phyloP scores from a whole-genome alignment of 2,797 vertebrate genomes.

The Manis pentadactyla region DNA sequence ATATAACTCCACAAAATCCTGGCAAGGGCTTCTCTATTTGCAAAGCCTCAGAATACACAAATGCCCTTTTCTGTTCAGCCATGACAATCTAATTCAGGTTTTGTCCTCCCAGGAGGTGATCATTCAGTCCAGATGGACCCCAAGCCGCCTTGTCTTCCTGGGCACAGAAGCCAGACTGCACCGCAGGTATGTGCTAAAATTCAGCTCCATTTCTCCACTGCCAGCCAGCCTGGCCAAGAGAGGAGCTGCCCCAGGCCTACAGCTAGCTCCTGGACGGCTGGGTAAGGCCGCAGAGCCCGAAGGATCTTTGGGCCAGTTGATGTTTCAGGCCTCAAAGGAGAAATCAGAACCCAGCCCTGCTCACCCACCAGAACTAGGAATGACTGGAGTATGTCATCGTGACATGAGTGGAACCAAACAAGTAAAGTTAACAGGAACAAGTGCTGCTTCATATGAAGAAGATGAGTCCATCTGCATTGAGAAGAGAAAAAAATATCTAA shows the following conservation, averaged over 20 bases:
- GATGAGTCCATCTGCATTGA: not conserved
- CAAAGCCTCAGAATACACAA: slow-evolving; percentile 36
- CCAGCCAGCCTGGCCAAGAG: slow-evolving; percentile 56
- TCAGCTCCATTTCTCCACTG: not conserved
- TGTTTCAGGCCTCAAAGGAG: not conserved
- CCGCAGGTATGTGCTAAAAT: slow-evolving; percentile 57
- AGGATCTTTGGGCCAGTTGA: not conserved
- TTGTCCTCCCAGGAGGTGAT: slow-evolving; percentile 71
- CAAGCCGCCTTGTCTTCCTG: slow-evolving; percentile 54
- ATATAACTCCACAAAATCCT: slow-evolving; percentile 16
- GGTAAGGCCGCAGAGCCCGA: not conserved
- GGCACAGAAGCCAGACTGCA: slow-evolving; percentile 77
- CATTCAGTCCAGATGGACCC: slow-evolving; percentile 73
- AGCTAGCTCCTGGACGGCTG: slow-evolving; percentile 39
- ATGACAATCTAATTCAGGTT: slow-evolving; percentile 77
- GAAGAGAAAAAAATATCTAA: not conserved
- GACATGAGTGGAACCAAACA: not conserved
- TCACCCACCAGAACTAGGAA: not conserved
- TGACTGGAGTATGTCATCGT: not conserved
- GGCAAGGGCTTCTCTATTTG: not conserved
- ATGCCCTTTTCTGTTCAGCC: slow-evolving; percentile 58
- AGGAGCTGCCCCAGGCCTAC: not conserved
- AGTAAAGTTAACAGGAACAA: not conserved
- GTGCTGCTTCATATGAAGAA: not conserved
- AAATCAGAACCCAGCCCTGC: not conserved